Base-by-base conservation (phyloP, 2,113 vertebrate genomes). In the Cololabis saira region DNA sequence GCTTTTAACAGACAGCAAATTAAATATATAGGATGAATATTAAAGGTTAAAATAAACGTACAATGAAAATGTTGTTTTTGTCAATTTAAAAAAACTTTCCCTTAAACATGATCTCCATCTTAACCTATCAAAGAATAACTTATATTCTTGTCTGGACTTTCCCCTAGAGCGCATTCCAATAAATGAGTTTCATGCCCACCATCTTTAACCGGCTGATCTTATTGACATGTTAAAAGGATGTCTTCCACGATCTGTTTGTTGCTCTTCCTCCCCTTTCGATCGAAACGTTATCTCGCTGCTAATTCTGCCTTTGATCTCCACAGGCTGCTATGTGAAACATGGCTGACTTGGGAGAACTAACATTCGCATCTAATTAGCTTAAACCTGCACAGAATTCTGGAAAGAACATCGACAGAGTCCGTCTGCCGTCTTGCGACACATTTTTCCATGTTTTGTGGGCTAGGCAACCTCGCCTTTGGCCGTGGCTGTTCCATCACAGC, bases 281-380 rank as follows among this genome's bases (percentile, higher is more conserved):
- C 69, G 65, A 56, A 67, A 75, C 57, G 49, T 71, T 74, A 82
- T 87, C 82, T 53, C 66, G 63, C 21, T 24, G 48, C 62, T 80
- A 84, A 85, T 84, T 85, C 67, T 71, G 43, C 52, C 71, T 82
- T 78, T 86, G 83, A 90, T 85, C 74, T 71, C 56, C 51, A 21
- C 18, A 3, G 59, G 60, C 62, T 68, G 43, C 17, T 16, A 12
- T 49, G 61, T 49, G 57, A 63, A 72, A 73, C 62, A 7, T 37
- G 43, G 55, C 27, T 63, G 59, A 72, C 61, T 43, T 54, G 41
- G 18, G n/a, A 62, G 58, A 19, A 55, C 21, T 63, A 70, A 61
- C 57, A 27, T 76, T 75, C 68, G 61, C 41, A 24, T 42, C 50
- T 72, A 59, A 74, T 81, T 67, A 78, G 33, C 60, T 49, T 50